Base-by-base conservation (phyloP, 2,888 invertebrate species). In the Capitulum mitella region DNA sequence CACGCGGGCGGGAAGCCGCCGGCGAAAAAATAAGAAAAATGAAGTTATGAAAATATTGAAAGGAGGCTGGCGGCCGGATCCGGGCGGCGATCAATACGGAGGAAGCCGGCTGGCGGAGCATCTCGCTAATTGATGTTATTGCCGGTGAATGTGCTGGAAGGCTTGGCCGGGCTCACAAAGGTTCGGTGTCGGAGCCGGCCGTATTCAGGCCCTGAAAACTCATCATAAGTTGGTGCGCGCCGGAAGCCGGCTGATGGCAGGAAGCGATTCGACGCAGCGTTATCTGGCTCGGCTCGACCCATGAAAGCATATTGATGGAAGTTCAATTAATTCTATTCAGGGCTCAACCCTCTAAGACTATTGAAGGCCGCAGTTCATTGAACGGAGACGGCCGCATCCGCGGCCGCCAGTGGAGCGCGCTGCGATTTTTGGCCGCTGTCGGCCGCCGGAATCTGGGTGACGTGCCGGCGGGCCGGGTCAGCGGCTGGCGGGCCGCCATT, bases 251-350 rank as follows among this genome's bases (percentile, higher is more conserved):
- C 40, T 1, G 37, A n/a, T 37, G 37, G 10, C 26, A 40, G 26
- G 40, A 70, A 26, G 70, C 70, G 70, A 40, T 40, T 19, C 26
- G 70, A 26, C 70, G 40, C 64, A 2, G 37, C 70, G 34, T 34
- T 19, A 70, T 70, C 70, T 6, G 37, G 14, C 22, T 26, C 70
- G 26, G 40, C 12, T 40, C 26, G 70, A 12, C 8, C 26, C 37
- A 26, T 70, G 70, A 70, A 70, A 70, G 70, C 70, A 70, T 70
- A 70, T 40, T 70, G 70, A 70, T 70, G 70, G 70, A 70, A 70
- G 40, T 70, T 70, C 70, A 70, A 70, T 70, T 70, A 70, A 40
- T 40, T 40, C 37, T 40, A 70, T 70, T 70, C 26, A 70, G 70
- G 22, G 37, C 40, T 29, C 40, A 40, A 40, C 70, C 34, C 64